Percentiles rank a stretch among this genome's conserved stretches.
Conservation (phyloP, 2,113 vertebrate genomes). For the Protobothrops mucrosquamatus region DNA sequence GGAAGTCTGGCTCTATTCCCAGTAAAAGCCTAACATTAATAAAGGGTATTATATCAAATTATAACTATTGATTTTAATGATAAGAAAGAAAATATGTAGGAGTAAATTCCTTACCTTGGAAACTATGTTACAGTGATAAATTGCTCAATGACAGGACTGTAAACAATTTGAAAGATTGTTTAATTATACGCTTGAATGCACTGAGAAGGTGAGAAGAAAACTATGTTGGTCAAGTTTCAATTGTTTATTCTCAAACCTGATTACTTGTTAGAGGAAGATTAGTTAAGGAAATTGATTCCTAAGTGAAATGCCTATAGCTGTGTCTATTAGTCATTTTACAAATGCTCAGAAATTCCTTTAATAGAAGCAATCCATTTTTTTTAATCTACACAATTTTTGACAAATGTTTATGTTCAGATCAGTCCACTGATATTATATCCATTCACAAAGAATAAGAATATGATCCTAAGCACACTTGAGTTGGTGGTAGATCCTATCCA, state of each 20-base stretch:
- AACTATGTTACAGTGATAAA: conserved; percentile 67
- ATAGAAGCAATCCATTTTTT: conserved; percentile 35
- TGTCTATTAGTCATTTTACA: conserved; percentile 44
- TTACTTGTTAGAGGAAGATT: conserved; percentile 59
- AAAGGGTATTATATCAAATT: conserved; percentile 67
- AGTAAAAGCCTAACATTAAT: conserved; percentile 48
- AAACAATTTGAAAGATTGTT: conserved; percentile 61
- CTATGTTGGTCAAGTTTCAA: conserved; percentile 42
- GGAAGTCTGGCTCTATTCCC: conserved; percentile 57
- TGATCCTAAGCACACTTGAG: background rate
- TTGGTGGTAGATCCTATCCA: background rate
- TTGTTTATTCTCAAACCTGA: conserved; percentile 61
- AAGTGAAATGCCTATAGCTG: conserved; percentile 44
- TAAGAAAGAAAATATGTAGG: conserved; percentile 64
- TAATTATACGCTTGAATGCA: conserved; percentile 64
- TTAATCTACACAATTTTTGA: conserved; percentile 41
- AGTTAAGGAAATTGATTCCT: conserved; percentile 43
- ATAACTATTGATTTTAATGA: conserved; percentile 67
- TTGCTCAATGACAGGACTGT: conserved; percentile 54
- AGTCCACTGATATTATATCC: conserved; percentile 58
- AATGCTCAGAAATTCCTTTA: conserved; percentile 46
- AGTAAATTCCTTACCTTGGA: conserved; percentile 54
- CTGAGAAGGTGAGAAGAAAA: conserved; percentile 62
- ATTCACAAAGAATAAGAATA: conserved; percentile 46
- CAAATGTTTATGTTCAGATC: conserved; percentile 59